These are phyloP conservation scores for Mus spretus DNA, from an alignment of 2,797 vertebrate species.

Conservation along the genomic window DNA sequence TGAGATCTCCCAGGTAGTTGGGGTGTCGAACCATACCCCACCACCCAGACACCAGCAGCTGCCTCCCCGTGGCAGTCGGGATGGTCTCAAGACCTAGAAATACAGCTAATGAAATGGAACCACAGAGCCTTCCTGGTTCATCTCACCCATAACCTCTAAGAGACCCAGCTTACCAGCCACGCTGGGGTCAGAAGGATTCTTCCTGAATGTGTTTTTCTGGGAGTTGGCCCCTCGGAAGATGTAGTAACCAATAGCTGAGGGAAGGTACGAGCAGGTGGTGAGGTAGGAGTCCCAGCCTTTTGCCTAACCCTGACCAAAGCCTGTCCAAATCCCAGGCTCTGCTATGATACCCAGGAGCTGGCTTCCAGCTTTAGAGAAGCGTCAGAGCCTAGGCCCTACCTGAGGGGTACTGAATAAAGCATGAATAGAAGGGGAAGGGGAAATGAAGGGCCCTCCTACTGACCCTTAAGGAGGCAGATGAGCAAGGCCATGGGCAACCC, in stretches of 20 bases:
- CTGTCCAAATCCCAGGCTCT: not conserved
- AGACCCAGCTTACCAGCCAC: conserved; percentile 89
- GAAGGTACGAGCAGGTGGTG: not conserved
- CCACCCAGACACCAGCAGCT: conserved; percentile 95
- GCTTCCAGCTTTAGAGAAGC: not conserved
- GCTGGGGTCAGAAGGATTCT: conserved; percentile 92
- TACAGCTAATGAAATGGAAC: not conserved
- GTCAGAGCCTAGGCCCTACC: not conserved
- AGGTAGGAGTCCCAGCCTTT: not conserved
- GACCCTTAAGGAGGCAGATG: conserved; percentile 93
- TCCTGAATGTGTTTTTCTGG: conserved; percentile 95
- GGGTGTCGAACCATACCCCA: conserved; percentile 97
- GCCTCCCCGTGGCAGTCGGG: conserved; percentile 93
- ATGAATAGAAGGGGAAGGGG: not conserved
- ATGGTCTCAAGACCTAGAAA: conserved; percentile 93
- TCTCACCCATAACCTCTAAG: not conserved
- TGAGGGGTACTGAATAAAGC: not conserved
- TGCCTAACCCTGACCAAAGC: not conserved
- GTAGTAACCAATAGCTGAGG: conserved; percentile 93
- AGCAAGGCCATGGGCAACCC: conserved; percentile 84
- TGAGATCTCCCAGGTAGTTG: conserved; percentile 95
- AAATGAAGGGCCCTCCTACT: conserved; percentile 34
- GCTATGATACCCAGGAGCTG: not conserved
- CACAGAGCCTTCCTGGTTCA: not conserved
- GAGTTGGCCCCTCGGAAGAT: conserved; percentile 95